Evolutionary conservation across 2,797 vertebrate genomes (phyloP), one percentile per base, ranked within the genome.

Genomic region (Sparus aurata): DNA sequence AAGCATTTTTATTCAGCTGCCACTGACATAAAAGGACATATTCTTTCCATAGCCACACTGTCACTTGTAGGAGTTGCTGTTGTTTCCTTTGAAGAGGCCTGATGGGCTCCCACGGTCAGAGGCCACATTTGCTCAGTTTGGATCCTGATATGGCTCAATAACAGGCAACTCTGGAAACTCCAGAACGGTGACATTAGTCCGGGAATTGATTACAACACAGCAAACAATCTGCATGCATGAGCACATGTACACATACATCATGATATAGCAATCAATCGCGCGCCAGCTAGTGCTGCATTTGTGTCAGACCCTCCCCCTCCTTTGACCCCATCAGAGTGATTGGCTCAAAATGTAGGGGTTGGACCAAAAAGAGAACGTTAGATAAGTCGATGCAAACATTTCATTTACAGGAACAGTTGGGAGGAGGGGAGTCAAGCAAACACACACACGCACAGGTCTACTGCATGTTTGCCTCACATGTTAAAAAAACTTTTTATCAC

Each of bases 151-250:
- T 45, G 23, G 41, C 79, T 82, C 75, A 78, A 69, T 76, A 84
- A 57, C 11, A 25, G 2, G 63, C 52, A 82, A 77, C 17, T 45
- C 20, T 61, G 87, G 85, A 85, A 86, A 87, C 20, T 88, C 82
- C 84, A 74, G 68, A 25, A 72, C 5, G 22, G 46, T 59, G 20
- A 20, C 41, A 62, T 34, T 13, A 2, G 22, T 80, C 59, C 5
- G 0, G 23, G 46, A 83, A 74, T 12, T 55, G 53, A 79, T 91
- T 77, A 54, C 73, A 69, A 61, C 63, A 86, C 73, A 70, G 30
- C 0, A 4, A 27, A 43, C 3, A 22, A 18, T 6, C 3, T 27
- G 22, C 20, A 20, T 11, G 17, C 10, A 65, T 15, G 58, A 16
- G 68, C 64, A 60, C 55, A 67, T 10, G 49, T 20, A 46, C 54